Base-by-base conservation (phyloP, 2,797 vertebrate genomes). In the Gymnoscopelus microlampas region DNA sequence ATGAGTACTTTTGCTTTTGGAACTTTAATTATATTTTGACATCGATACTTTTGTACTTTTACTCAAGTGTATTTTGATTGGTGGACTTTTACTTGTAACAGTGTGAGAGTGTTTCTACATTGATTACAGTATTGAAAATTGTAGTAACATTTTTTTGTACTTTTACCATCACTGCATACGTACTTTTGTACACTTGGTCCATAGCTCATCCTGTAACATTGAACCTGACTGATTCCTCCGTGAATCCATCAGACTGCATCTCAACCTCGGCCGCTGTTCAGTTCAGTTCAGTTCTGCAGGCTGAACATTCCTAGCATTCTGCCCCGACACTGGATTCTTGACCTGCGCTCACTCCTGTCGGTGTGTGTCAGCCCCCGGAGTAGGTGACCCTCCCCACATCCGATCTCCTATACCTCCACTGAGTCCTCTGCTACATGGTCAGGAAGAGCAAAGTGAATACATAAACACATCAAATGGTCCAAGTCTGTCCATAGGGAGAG, bases 301-400 rank as follows among this genome's bases (percentile, higher is more conserved):
- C 73, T 2, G 35, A 77, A 81, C 80, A 91, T 91, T 92, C 87
- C 74, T 78, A 15, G 4, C 78, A 85, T 91, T 88, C 85, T 85
- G 82, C 81, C 76, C 72, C 54, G 50, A 63, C 70, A 73, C 66
- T 70, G 71, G 70, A 88, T 80, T 87, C 79, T 70, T 89, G 79
- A 84, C 83, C 83, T 81, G 61, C 74, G 53, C 60, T 84, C 81
- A 84, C 82, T 82, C 72, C 78, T 8, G 0, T 60, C 66, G 10
- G 32, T n/a, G 44, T 39, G 26, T 29, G 26, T 29, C 26, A 29
- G 26, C 26, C 26, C 68, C 60, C 77, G 64, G 68, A 70, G 9
- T 68, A 51, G 66, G 63, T 70, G 74, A 79, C 64, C 76, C 74
- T 53, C 63, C 68, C 73, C 63, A 51, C 62, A 9, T 73, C 57